Base-by-base conservation (phyloP, 2,888 invertebrate species). In the Ophonus ardosiacus region DNA sequence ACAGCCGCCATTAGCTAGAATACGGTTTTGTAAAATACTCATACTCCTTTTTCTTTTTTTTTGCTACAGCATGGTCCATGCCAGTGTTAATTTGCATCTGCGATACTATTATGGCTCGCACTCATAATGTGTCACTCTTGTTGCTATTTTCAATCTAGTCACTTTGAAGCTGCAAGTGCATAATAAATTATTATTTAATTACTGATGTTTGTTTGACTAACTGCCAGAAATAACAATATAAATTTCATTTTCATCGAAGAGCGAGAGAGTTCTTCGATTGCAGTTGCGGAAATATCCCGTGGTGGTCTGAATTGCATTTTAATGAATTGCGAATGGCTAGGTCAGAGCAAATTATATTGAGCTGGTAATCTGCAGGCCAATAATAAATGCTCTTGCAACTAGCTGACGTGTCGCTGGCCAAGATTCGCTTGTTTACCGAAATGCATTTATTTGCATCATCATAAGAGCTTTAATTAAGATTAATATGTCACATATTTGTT, bases 101-200 rank as follows among this genome's bases (percentile, higher is more conserved):
- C 13, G 43, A 13, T 2, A 13, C 43, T 10, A 2, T 51, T 51
- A 51, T 13, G 43, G 13, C 43, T 31, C 5, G 31, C 10, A 51
- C 43, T 51, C 13, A 51, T 8, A 51, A 51, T 13, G 13, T 51
- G 43, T 51, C 43, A 51, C 43, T 51, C 43, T 13, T 51, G 8
- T 51, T 38, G 15, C 56, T 78, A 57, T 78, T 78, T 57, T 78
- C 78, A 57, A 74, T 51, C 43, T 56, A 74, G 57, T 24, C 18
- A 78, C 78, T 78, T 78, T 78, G 78, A 78, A 57, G 78, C 31
- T 24, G 78, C 24, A 71, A 78, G 57, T 78, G 57, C 57, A 78
- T 78, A 57, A 78, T 78, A 78, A 78, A 78, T 78, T 78, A 78
- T 78, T 78, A 78, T 78, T 78, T 78, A 78, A 78, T 78, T 78